Evolutionary conservation across 2,888 invertebrate species (phyloP).

Genomic region (Aleiodes testaceus): DNA sequence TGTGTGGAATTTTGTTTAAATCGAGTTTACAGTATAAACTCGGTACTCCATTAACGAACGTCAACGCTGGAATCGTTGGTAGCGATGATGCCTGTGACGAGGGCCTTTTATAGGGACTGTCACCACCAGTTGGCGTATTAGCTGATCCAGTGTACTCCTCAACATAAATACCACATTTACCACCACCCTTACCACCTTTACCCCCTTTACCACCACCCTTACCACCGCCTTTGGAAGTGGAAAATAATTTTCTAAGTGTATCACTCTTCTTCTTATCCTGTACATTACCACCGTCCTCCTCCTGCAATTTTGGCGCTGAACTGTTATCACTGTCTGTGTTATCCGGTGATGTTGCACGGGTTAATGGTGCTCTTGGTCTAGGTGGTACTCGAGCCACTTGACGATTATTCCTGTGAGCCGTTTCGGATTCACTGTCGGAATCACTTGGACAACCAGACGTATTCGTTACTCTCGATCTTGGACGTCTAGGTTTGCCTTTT

Average conservation of each 20-base stretch:
- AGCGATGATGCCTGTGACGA: constrained; percentile 59
- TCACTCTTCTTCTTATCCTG: constrained; percentile 83
- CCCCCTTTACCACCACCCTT: constrained; percentile 78
- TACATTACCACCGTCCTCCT: constrained; percentile 74
- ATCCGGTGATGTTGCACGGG: constrained; percentile 69
- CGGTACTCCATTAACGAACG: constrained; percentile 64
- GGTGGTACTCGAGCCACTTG: constrained; percentile 62
- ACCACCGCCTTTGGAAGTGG: constrained; percentile 73
- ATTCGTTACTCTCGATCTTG: constrained; percentile 63
- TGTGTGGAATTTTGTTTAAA: constrained; percentile 68
- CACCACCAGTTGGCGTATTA: constrained; percentile 69
- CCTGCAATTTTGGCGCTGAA: constrained; percentile 71
- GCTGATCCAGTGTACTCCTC: constrained; percentile 68
- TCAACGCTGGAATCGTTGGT: constrained; percentile 58
- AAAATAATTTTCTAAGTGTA: constrained; percentile 80
- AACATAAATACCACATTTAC: constrained; percentile 77
- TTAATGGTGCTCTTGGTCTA: constrained; percentile 64
- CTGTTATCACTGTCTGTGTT: constrained; percentile 71
- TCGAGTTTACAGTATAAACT: constrained; percentile 73
- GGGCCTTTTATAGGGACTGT: constrained; percentile 71
- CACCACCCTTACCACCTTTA: constrained; percentile 78
- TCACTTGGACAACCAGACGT: constrained; percentile 62
- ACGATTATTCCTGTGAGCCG: constrained; percentile 60
- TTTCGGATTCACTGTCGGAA: constrained; percentile 68
- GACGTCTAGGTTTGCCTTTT: constrained; percentile 70